Base-by-base conservation (phyloP, 2,888 invertebrate species). In the Helobdella robusta region DNA sequence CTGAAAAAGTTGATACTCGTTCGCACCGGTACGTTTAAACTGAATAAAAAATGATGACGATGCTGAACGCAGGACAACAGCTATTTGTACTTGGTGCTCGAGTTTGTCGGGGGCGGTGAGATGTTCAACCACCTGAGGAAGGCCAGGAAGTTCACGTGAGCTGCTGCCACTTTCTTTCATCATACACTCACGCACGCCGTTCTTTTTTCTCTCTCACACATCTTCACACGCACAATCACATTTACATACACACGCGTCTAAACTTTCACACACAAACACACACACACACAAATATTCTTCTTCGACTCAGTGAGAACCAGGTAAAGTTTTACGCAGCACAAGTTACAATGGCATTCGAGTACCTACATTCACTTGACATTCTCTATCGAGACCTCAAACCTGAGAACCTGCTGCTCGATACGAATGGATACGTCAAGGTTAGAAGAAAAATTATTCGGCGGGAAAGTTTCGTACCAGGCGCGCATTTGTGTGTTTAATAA, bases 111-210 rank as follows among this genome's bases (percentile, higher is more conserved):
- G 59, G 98, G 98, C 23, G 98, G 97, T 71, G 98, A 98, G 83
- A 98, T 98, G 97, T 98, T 98, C 83, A 97, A 95, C 68, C 97
- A 98, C 83, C 84, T 98, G 75, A 87, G 98, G 73, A 91, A 95
- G 83, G 93, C 95, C 74, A 95, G 95, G 71, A 87, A 94, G 74
- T 94, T 94, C 79, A 83, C 82, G 83, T 83, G 79, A 70, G 75
- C 2, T 32, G 11, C 11, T 40, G 44, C 11, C n/a, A n/a, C 52
- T 8, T 20, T n/a, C 52, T 8, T 20, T n/a, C 52, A 11, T 52
- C 52, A n/a, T 52, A 11, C 23, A 52, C 23, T 8, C 52, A 52
- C 20, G 8, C 52, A 52, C 20, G 8, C 52, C 11, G 8, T 8
- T 20, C 11, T 52, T n/a, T 20, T 8, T 20, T n/a, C 52, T n/a